Percentiles rank a stretch among this genome's conserved stretches.
phyloP scores from a whole-genome alignment of 2,888 invertebrate species.

The Ommatoiulus sabulosus region DNA sequence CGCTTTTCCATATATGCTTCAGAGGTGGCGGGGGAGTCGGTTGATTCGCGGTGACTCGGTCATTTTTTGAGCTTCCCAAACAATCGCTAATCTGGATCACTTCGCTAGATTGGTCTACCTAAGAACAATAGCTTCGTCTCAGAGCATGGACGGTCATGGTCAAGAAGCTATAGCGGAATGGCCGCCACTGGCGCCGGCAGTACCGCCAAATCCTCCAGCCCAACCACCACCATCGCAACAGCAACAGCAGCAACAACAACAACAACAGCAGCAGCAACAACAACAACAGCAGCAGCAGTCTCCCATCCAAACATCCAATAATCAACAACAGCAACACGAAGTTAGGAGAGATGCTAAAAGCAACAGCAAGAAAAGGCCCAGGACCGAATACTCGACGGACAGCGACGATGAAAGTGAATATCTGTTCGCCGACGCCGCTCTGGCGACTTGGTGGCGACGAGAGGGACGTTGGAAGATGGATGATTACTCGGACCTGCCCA shows the following conservation, averaged over 20 bases:
- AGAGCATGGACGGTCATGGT: conserved; percentile 53
- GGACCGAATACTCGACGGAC: conserved; percentile 28
- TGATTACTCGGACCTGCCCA: conserved; percentile 52
- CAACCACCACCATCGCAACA: neutral
- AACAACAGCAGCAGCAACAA: conserved; percentile 13
- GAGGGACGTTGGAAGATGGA: conserved; percentile 53
- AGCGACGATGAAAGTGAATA: conserved; percentile 55
- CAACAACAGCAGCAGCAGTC: conserved; percentile 50
- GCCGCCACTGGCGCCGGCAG: conserved; percentile 28
- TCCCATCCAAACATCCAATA: conserved; percentile 24
- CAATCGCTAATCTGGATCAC: conserved; percentile 50
- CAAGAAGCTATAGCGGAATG: conserved; percentile 52
- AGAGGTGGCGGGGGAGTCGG: conserved; percentile 19
- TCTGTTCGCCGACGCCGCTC: conserved; percentile 55
- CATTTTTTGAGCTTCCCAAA: conserved; percentile 10
- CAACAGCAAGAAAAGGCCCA: conserved; percentile 53
- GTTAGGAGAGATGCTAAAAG: conserved; percentile 12
- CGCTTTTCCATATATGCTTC: neutral
- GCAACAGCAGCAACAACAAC: conserved; percentile 48
- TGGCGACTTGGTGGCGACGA: conserved; percentile 57
- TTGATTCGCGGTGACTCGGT: neutral
- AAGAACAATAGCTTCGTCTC: conserved; percentile 50
- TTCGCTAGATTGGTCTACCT: conserved; percentile 49
- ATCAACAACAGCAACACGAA: conserved; percentile 25
- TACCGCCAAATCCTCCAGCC: conserved; percentile 13